phyloP scores from a whole-genome alignment of 2,888 invertebrate species.

The Anaspis maculata region DNA sequence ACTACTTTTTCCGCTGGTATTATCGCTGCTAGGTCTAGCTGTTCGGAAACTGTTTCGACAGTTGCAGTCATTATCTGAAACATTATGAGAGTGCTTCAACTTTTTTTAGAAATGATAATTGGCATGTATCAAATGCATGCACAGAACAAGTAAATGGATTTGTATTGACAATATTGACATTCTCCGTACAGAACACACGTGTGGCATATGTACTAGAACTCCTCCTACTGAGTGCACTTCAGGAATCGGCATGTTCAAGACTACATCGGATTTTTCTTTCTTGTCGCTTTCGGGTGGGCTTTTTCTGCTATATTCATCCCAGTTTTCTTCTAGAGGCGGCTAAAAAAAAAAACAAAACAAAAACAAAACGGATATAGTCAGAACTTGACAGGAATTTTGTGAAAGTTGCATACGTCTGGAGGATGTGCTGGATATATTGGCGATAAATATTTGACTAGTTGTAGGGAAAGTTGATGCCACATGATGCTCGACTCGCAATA shows the following conservation, averaged over 20 bases:
- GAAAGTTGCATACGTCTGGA: slow-evolving; percentile 73
- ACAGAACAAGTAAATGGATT: too few relatives aligned
- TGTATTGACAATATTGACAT: too few relatives aligned
- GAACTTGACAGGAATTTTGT: too few relatives aligned
- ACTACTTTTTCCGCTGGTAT: slow-evolving; percentile 69
- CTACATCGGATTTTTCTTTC: slow-evolving; percentile 57
- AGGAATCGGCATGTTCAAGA: slow-evolving; percentile 55
- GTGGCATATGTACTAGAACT: slow-evolving; percentile 86
- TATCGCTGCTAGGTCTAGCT: slow-evolving; percentile 80
- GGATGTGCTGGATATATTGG: slow-evolving; percentile 66
- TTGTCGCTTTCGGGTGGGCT: slow-evolving; percentile 65
- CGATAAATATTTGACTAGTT: slow-evolving; percentile 70
- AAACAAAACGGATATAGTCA: not conserved
- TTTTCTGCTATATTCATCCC: slow-evolving; percentile 59
- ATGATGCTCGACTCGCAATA: slow-evolving; percentile 90
- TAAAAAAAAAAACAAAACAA: slow-evolving; percentile 25
- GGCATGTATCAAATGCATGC: too few relatives aligned
- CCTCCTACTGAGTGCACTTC: slow-evolving; percentile 75
- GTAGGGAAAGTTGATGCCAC: slow-evolving; percentile 86
- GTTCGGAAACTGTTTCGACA: slow-evolving; percentile 88
- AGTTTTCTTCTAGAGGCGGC: slow-evolving; percentile 60
- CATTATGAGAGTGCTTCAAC: slow-evolving; percentile 4
- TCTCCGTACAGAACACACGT: slow-evolving; percentile 67
- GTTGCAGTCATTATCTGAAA: slow-evolving; percentile 88
- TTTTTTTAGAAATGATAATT: slow-evolving; percentile 1